These are phyloP conservation scores for Busseola fusca DNA, from an alignment of 2,888 invertebrate genomes.

Conservation along the genomic window DNA sequence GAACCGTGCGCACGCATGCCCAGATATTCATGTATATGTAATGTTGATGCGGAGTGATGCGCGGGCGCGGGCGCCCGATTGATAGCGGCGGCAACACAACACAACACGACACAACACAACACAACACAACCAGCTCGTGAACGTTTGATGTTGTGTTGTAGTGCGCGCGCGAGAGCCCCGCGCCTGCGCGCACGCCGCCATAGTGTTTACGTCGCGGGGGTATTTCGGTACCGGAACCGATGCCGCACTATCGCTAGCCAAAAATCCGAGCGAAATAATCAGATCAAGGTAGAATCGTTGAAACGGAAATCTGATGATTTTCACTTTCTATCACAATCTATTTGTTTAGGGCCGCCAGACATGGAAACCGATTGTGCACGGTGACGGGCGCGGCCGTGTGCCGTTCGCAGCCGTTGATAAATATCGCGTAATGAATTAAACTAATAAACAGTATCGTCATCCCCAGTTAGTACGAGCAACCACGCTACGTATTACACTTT, in stretches of 20 bases:
- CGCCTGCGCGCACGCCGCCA: slow-evolving; percentile 59
- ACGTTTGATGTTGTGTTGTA: slow-evolving; percentile 54
- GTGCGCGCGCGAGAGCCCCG: slow-evolving; percentile 46
- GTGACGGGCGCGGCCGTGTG: neutral
- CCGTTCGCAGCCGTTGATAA: neutral
- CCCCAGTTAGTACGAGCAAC: slow-evolving; percentile 7
- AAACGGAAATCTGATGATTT: slow-evolving; percentile 61
- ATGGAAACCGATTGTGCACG: slow-evolving; percentile 45
- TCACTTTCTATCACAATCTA: slow-evolving; percentile 60
- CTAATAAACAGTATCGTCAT: slow-evolving; percentile 20
- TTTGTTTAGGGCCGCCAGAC: slow-evolving; percentile 48
- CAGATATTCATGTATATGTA: slow-evolving; percentile 26
- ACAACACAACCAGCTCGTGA: slow-evolving; percentile 46
- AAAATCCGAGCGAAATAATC: slow-evolving; percentile 80
- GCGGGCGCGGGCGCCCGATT: slow-evolving; percentile 24
- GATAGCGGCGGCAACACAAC: slow-evolving; percentile 50
- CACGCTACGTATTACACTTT: slow-evolving; percentile 15
- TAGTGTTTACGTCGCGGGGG: slow-evolving; percentile 80
- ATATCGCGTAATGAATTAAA: slow-evolving; percentile 13
- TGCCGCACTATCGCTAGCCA: slow-evolving; percentile 79
- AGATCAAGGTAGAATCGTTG: slow-evolving; percentile 80
- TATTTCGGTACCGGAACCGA: slow-evolving; percentile 86
- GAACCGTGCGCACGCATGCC: slow-evolving; percentile 43
- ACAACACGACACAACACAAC: too few relatives aligned
- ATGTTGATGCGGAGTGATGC: slow-evolving; percentile 38